phyloP scores from a whole-genome alignment of 2,797 vertebrate genomes.

The Chrysocyon brachyurus region DNA sequence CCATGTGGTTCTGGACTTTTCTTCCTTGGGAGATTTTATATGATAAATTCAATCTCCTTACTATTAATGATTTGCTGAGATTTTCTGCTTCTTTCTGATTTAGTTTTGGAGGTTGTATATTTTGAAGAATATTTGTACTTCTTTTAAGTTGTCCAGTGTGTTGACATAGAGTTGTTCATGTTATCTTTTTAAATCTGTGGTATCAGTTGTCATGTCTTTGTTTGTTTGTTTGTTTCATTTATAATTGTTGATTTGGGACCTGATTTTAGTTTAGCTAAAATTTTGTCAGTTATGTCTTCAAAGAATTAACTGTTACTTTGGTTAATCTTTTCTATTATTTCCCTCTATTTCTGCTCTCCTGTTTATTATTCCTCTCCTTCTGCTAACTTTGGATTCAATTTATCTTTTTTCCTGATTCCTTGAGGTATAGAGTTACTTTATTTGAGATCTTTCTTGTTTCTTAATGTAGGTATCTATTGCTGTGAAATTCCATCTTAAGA shows the following conservation, averaged over 20 bases:
- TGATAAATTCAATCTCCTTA: no score
- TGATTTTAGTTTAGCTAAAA: not conserved
- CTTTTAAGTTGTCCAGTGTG: no score
- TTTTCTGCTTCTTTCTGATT: no score
- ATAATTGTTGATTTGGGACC: not conserved
- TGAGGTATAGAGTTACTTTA: not conserved
- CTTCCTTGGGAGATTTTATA: no score
- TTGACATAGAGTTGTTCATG: no score
- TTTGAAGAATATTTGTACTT: no score
- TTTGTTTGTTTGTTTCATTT: not conserved
- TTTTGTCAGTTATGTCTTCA: not conserved
- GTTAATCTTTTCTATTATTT: not conserved
- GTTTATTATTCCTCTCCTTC: not conserved
- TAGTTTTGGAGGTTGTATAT: no score
- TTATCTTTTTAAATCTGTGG: not conserved
- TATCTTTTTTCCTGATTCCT: not conserved
- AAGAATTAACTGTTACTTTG: not conserved
- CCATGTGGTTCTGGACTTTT: no score
- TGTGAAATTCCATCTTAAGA: not conserved
- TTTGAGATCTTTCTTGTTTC: not conserved
- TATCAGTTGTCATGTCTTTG: not conserved
- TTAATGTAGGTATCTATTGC: not conserved
- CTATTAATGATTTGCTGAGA: no score
- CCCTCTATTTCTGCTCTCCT: not conserved
- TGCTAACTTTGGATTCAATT: not conserved